These are phyloP conservation scores for Agelaius tricolor DNA, from an alignment of 2,113 vertebrate genomes.

Conservation along the genomic window DNA sequence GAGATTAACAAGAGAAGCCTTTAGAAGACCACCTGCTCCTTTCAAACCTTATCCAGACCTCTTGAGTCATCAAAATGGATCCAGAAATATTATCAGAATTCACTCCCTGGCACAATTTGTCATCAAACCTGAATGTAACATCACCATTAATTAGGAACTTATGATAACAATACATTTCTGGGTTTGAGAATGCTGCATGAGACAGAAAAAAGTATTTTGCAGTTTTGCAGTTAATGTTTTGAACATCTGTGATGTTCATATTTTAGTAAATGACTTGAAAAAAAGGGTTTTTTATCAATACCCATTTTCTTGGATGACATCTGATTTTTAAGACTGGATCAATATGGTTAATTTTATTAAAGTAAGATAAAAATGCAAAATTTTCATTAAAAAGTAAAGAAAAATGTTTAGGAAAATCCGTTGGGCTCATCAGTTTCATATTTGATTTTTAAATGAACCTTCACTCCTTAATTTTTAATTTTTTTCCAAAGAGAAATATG, in stretches of 20 bases:
- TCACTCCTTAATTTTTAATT: not conserved
- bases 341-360: not conserved
- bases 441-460: not conserved
- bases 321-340: not conserved
- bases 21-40: not conserved
- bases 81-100: not conserved
- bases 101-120: not conserved
- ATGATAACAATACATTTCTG: not conserved
- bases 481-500: not conserved
- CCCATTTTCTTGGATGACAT: not conserved
- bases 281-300: not conserved
- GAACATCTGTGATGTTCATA: not conserved
- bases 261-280: not conserved
- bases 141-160: not conserved
- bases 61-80: slow-evolving; percentile 18
- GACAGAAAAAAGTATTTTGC: not conserved
- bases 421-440: not conserved
- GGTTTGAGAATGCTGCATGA: not conserved
- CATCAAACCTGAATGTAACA: not conserved
- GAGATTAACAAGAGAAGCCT: not conserved
- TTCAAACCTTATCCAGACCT: slow-evolving; percentile 8
- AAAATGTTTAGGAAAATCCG: not conserved
- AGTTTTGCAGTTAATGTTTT: not conserved
- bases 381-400: not conserved
- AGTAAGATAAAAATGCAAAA: not conserved